Evolutionary conservation across 2,113 vertebrate species (phyloP).

Genomic region (Prietella phreatophila): DNA sequence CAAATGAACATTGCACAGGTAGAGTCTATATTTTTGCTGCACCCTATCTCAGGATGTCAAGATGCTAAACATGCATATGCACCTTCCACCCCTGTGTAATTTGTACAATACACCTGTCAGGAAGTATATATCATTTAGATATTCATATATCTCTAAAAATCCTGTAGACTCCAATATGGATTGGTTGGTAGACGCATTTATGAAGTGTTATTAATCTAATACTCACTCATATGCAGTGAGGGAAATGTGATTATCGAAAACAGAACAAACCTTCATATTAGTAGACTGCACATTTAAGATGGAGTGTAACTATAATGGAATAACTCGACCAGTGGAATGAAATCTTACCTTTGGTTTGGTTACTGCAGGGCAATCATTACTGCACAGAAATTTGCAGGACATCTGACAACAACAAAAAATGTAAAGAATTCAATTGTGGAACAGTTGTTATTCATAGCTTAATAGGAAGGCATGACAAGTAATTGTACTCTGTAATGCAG

Average conservation of each 20-base stretch:
- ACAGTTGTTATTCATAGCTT: neutral
- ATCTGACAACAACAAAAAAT: slow-evolving; percentile 69
- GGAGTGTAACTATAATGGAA: neutral
- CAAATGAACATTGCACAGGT: neutral
- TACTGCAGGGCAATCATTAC: slow-evolving; percentile 71
- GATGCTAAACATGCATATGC: too few species aligned
- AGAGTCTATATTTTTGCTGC: neutral
- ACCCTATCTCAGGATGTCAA: neutral
- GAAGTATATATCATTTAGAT: neutral
- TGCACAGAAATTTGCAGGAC: slow-evolving; percentile 62
- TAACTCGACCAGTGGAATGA: neutral
- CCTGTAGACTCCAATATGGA: neutral
- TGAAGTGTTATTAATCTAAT: neutral
- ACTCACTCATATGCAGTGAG: neutral
- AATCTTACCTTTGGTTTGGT: slow-evolving; percentile 78
- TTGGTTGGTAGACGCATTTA: neutral
- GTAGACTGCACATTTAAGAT: neutral
- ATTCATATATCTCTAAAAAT: neutral
- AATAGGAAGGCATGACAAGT: neutral
- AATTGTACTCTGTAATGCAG: neutral
- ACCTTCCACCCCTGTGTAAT: neutral
- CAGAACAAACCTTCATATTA: neutral
- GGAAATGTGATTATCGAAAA: neutral
- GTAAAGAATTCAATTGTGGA: neutral
- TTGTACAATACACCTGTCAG: neutral